phyloP scores from a whole-genome alignment of 2,888 invertebrate genomes.

The Campoplex capitator region DNA sequence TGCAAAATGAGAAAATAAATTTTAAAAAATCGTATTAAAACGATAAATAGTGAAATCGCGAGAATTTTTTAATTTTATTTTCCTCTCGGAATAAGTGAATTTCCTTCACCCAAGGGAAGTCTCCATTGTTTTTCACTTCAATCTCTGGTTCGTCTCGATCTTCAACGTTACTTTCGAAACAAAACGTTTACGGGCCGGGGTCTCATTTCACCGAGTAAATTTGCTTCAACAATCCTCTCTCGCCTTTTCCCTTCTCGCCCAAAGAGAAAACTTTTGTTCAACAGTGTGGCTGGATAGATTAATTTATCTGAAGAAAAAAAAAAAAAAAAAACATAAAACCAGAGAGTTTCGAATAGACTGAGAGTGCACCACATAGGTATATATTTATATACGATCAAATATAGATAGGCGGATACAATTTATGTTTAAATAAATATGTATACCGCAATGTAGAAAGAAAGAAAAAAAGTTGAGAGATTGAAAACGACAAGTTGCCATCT shows the following conservation, averaged over 20 bases:
- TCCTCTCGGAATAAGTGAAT: conserved; percentile 36
- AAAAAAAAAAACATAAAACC: conserved; percentile 42
- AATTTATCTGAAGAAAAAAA: conserved; percentile 51
- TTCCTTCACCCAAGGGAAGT: conserved; percentile 7
- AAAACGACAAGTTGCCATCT: conserved; percentile 60
- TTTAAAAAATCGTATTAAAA: not conserved
- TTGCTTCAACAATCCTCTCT: conserved; percentile 53
- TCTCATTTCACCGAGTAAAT: conserved; percentile 66
- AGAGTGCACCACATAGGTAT: not conserved
- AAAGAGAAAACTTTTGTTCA: conserved; percentile 59
- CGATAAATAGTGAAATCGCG: conserved; percentile 13
- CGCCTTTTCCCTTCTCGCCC: conserved; percentile 1
- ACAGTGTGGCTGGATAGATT: conserved; percentile 48
- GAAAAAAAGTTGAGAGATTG: conserved; percentile 55
- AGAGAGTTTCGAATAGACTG: conserved; percentile 5
- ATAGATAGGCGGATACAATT: conserved; percentile 4
- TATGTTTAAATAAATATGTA: conserved; percentile 2
- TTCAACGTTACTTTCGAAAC: conserved; percentile 46
- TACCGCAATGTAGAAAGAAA: not conserved
- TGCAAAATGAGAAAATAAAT: conserved; percentile 11
- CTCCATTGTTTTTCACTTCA: conserved; percentile 42
- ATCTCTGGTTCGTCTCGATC: conserved; percentile 36
- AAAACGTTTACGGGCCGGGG: conserved; percentile 48
- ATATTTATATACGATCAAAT: conserved; percentile 9
- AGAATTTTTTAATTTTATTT: conserved; percentile 28